These are phyloP conservation scores for Myiozetetes cayanensis DNA, from an alignment of 2,113 vertebrate genomes.

Conservation along the genomic window DNA sequence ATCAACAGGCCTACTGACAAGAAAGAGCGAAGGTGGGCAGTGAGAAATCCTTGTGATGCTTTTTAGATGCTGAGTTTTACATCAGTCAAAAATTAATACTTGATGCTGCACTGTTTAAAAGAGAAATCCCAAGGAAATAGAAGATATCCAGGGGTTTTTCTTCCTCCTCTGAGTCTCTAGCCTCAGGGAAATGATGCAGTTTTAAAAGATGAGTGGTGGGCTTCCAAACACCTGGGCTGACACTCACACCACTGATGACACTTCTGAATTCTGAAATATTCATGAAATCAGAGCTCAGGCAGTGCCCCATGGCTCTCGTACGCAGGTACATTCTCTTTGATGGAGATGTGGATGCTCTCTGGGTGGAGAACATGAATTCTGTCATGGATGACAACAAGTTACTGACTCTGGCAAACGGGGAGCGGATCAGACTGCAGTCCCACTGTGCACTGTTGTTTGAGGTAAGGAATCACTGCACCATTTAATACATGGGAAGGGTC, in stretches of 20 bases:
- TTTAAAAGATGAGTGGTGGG: background rate
- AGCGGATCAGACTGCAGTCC: conserved; percentile 89
- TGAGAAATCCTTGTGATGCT: background rate
- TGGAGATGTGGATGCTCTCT: conserved; percentile 94
- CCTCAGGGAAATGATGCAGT: background rate
- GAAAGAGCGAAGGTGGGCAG: conserved; percentile 86
- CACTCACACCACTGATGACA: background rate
- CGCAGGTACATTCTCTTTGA: conserved; percentile 95
- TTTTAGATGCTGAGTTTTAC: background rate
- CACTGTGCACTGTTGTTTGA: conserved; percentile 96
- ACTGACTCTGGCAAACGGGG: conserved; percentile 93
- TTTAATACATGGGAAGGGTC: background rate
- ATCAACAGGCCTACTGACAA: conserved; percentile 93
- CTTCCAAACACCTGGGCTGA: background rate
- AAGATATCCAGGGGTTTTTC: background rate
- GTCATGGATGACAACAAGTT: conserved; percentile 99
- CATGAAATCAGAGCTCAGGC: background rate
- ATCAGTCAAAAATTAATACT: background rate
- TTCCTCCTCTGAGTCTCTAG: background rate
- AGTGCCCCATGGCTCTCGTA: background rate
- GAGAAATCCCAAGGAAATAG: background rate
- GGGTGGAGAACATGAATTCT: conserved; percentile 99
- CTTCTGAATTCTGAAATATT: background rate
- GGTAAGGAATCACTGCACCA: conserved; percentile 31
- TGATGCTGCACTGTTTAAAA: background rate